phyloP scores from a whole-genome alignment of 2,797 vertebrate genomes.

The Macrochelys suwanniensis region DNA sequence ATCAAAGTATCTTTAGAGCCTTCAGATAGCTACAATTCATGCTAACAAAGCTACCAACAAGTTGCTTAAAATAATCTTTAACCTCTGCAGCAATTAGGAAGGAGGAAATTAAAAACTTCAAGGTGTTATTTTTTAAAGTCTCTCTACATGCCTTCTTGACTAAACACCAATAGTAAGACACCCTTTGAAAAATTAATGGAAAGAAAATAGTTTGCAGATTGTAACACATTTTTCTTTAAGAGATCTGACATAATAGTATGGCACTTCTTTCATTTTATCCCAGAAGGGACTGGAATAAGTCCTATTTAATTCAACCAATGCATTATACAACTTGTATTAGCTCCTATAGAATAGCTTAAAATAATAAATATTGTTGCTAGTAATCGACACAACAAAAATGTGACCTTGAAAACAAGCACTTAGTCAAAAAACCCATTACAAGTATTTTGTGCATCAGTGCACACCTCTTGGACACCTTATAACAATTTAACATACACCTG shows the following conservation, averaged over 20 bases:
- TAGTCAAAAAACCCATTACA: not conserved
- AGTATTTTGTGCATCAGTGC: not conserved
- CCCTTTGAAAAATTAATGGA: not conserved
- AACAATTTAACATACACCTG: not conserved
- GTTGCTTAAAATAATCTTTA: not conserved
- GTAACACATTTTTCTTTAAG: not conserved
- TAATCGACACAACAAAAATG: not conserved
- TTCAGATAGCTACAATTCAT: not conserved
- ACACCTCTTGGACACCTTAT: not conserved
- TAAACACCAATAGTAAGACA: not conserved
- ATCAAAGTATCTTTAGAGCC: not conserved
- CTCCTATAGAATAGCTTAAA: not conserved
- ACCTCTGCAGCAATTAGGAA: not conserved
- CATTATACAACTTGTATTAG: not conserved
- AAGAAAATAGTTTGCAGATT: not conserved
- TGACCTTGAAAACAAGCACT: conserved; percentile 20
- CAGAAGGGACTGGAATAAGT: not conserved
- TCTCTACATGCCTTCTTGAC: not conserved
- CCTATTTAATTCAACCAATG: not conserved
- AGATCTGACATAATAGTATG: fast-evolving
- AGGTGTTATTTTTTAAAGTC: not conserved
- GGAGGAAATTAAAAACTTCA: not conserved
- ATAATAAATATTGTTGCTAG: not conserved
- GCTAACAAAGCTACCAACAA: not conserved
- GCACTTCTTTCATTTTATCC: not conserved